A percentile compares a stretch with the other conserved stretches of the same genome.
phyloP scores from a whole-genome alignment of 1,140 invertebrate species.

The Metopolophium dirhodum region DNA sequence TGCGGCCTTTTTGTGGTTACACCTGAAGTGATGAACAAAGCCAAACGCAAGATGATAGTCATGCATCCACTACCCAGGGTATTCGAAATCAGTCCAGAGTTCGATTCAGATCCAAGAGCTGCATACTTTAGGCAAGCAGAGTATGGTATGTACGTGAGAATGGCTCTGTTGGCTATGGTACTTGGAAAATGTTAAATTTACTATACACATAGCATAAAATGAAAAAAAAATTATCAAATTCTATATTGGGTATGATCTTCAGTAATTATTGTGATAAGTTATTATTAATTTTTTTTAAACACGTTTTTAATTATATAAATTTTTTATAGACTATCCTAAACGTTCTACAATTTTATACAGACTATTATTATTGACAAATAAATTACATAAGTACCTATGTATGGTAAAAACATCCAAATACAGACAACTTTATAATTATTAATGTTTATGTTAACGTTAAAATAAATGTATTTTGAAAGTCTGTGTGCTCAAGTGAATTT shows the following conservation, averaged over 20 bases:
- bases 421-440: not conserved
- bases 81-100: conserved; percentile 91
- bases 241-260: too few relatives aligned
- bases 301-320: not conserved
- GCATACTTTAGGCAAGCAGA: conserved; percentile 99
- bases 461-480: not conserved
- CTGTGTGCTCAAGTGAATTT: not conserved
- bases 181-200: conserved; percentile 67
- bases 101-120: conserved; percentile 94
- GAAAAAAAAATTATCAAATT: not conserved
- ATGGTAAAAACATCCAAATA: not conserved
- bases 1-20: conserved; percentile 90
- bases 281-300: not conserved
- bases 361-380: not conserved
- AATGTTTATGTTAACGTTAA: not conserved
- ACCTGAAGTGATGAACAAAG: conserved; percentile 92
- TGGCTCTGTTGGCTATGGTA: conserved; percentile 94
- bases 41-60: conserved; percentile 92
- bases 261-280: not conserved
- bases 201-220: not conserved
- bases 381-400: not conserved
- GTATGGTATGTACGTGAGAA: conserved; percentile 96
- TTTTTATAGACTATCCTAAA: not conserved
- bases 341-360: not conserved
- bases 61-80: conserved; percentile 97